phyloP scores from a whole-genome alignment of 2,797 vertebrate species.

The Myotis planiceps region DNA sequence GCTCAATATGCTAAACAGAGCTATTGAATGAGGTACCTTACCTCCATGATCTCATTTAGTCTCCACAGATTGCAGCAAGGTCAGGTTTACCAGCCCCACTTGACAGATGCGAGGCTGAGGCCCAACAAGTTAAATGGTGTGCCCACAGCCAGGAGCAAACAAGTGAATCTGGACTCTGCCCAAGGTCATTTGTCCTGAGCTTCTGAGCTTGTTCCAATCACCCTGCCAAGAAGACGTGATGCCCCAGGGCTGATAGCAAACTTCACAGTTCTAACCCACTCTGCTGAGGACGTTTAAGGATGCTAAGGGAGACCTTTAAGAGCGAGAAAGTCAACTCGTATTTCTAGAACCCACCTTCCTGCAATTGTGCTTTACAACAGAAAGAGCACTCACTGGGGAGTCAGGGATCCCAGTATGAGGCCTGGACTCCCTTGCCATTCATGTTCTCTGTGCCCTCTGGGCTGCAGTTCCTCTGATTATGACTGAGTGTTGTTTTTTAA shows the following conservation, averaged over 20 bases:
- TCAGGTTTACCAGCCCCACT: background rate
- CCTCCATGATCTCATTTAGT: background rate
- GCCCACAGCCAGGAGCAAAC: background rate
- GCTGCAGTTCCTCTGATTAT: background rate
- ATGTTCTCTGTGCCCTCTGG: background rate
- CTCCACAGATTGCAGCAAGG: background rate
- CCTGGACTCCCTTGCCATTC: background rate
- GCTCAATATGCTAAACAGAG: background rate
- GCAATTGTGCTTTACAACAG: background rate
- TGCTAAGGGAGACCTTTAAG: background rate
- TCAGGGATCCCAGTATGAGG: fast-evolving
- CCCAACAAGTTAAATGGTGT: background rate
- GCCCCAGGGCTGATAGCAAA: background rate
- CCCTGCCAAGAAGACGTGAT: background rate
- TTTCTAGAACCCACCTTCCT: background rate
- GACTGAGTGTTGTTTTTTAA: background rate
- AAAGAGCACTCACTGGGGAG: background rate
- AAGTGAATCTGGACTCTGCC: background rate
- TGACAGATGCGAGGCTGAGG: background rate
- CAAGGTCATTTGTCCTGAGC: background rate
- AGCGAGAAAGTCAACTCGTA: background rate
- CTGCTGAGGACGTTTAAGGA: background rate
- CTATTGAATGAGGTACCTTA: background rate
- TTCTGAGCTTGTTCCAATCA: background rate
- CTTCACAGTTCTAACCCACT: background rate